A percentile compares a stretch with the other conserved stretches of the same genome.
Evolutionary conservation across 1,140 invertebrate species (phyloP).

Genomic region (Manduca sexta): DNA sequence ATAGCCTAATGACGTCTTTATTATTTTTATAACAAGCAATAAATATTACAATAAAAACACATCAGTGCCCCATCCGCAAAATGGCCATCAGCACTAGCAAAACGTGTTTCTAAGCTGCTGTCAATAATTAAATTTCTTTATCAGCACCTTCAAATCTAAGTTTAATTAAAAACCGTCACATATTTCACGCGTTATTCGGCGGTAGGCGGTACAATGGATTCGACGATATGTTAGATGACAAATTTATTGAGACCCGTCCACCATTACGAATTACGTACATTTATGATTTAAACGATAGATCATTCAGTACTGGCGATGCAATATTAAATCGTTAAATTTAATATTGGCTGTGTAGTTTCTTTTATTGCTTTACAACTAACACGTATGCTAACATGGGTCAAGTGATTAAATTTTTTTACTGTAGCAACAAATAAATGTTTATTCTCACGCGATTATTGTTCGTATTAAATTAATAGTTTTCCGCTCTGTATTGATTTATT

Average conservation of each 20-base stretch:
- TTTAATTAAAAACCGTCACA: constrained; percentile 72
- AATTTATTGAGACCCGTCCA: constrained; percentile 34
- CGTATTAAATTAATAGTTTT: constrained; percentile 38
- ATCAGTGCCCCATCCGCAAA: too few species aligned
- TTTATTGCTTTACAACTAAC: constrained; percentile 63
- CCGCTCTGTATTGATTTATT: constrained; percentile 26
- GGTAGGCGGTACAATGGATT: constrained; percentile 53
- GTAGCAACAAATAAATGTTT: constrained; percentile 48
- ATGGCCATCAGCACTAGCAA: too few species aligned
- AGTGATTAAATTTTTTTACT: constrained; percentile 47
- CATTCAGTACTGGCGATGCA: constrained; percentile 40
- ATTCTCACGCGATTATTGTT: constrained; percentile 61
- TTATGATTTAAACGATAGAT: constrained; percentile 23
- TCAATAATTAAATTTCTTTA: constrained; percentile 64
- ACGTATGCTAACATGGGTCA: constrained; percentile 43
- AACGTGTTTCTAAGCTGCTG: constrained; percentile 38
- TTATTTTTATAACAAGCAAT: too few species aligned
- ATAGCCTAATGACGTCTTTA: too few species aligned
- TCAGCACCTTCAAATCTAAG: constrained; percentile 60
- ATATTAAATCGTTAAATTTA: constrained; percentile 70
- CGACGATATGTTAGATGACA: constrained; percentile 27
- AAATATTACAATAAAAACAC: too few species aligned
- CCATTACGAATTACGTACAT: constrained; percentile 18
- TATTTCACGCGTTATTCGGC: constrained; percentile 66
- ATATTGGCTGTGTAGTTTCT: constrained; percentile 62